Evolutionary conservation across 2,888 invertebrate genomes (phyloP).

Genomic region (Diplazon laetatorius): DNA sequence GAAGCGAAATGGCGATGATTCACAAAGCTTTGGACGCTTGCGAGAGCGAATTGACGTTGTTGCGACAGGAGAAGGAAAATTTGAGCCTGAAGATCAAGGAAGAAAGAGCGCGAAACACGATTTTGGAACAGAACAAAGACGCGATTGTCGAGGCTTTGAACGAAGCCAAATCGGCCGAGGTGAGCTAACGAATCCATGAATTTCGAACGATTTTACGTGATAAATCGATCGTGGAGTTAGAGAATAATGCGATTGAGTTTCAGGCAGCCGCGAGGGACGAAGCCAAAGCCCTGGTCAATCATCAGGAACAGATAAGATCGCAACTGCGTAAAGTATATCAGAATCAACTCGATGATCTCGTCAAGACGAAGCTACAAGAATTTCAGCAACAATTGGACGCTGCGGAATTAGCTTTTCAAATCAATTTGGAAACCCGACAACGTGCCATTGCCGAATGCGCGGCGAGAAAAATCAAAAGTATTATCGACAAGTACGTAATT

Average conservation of each 20-base stretch:
- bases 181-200: conserved; percentile 60
- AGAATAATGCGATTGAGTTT: too few species aligned
- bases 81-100: conserved; percentile 84
- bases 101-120: conserved; percentile 82
- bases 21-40: conserved; percentile 79
- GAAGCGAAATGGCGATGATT: conserved; percentile 78
- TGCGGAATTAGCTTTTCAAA: conserved; percentile 87
- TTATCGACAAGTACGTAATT: conserved; percentile 87
- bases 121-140: conserved; percentile 84
- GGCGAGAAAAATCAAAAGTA: conserved; percentile 88
- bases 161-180: conserved; percentile 83
- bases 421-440: conserved; percentile 87
- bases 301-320: conserved; percentile 86
- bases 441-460: conserved; percentile 87
- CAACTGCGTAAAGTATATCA: conserved; percentile 91
- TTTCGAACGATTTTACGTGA: too few species aligned
- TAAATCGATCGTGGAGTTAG: too few species aligned
- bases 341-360: conserved; percentile 91
- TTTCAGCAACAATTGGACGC: conserved; percentile 90
- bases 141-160: conserved; percentile 84
- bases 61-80: conserved; percentile 83
- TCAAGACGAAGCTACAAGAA: conserved; percentile 89
- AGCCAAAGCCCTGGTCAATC: conserved; percentile 80
- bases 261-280: conserved; percentile 83
- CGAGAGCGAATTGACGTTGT: conserved; percentile 81